Conservation (phyloP, 1,140 invertebrate species). For the Mizuhopecten yessoensis region DNA sequence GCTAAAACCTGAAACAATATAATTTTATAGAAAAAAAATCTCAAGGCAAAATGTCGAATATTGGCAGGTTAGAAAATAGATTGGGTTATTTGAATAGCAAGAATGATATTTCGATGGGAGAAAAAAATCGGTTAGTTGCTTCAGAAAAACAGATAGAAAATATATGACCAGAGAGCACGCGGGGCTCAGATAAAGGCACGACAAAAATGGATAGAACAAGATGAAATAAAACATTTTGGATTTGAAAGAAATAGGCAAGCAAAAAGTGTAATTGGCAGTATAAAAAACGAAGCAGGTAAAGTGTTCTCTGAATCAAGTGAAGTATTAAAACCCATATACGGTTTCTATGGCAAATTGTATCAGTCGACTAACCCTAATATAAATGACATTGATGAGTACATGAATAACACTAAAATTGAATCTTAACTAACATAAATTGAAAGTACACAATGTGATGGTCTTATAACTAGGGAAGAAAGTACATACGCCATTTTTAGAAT, state of each 20-base stretch:
- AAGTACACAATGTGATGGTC: neutral
- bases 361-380: neutral
- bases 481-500: neutral
- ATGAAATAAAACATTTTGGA: neutral
- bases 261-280: neutral
- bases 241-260: conserved; percentile 36
- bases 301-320: neutral
- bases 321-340: neutral
- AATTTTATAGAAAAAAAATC: neutral
- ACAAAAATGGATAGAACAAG: conserved; percentile 43
- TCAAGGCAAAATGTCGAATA: neutral
- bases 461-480: neutral
- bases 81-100: neutral
- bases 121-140: neutral
- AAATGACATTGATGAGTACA: neutral
- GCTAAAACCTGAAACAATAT: neutral
- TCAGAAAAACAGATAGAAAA: neutral
- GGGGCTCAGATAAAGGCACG: neutral
- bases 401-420: neutral
- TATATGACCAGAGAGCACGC: neutral
- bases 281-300: neutral
- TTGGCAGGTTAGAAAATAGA: neutral
- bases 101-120: neutral
- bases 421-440: neutral
- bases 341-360: conserved; percentile 45